These are phyloP conservation scores for Onchidella celtica DNA, from an alignment of 2,888 invertebrate genomes.

Conservation along the genomic window DNA sequence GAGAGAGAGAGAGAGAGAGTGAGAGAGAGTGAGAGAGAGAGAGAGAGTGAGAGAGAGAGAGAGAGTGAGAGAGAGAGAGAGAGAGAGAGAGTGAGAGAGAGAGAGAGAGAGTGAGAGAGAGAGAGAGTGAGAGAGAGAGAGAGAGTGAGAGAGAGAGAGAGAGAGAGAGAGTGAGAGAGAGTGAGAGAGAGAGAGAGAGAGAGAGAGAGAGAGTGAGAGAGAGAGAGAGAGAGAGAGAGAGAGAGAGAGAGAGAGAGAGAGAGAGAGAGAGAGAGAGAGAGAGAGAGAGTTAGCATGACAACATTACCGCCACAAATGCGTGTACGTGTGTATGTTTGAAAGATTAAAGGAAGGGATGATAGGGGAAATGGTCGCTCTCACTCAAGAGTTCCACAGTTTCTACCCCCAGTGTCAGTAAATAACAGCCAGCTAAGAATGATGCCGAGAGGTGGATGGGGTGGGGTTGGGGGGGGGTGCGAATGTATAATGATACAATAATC, in stretches of 20 bases:
- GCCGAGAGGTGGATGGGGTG: too few relatives aligned
- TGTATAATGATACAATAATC: too few relatives aligned
- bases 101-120: not conserved
- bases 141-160: not conserved
- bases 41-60: not conserved
- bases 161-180: not conserved
- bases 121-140: slow-evolving; percentile 22
- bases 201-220: too few relatives aligned
- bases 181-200: slow-evolving; percentile 31
- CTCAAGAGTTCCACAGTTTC: too few relatives aligned
- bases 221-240: too few relatives aligned
- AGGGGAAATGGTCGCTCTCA: too few relatives aligned
- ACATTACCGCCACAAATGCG: not conserved
- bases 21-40: not conserved
- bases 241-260: not conserved
- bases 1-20: not conserved
- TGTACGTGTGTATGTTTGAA: too few relatives aligned
- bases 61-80: not conserved
- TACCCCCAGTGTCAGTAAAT: too few relatives aligned
- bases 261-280: not conserved
- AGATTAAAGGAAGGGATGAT: too few relatives aligned
- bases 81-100: not conserved
- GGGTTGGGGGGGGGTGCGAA: too few relatives aligned
- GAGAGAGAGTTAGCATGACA: not conserved
- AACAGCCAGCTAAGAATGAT: too few relatives aligned